Base-by-base conservation (phyloP, 2,797 vertebrate species). In the Spheniscus humboldti region DNA sequence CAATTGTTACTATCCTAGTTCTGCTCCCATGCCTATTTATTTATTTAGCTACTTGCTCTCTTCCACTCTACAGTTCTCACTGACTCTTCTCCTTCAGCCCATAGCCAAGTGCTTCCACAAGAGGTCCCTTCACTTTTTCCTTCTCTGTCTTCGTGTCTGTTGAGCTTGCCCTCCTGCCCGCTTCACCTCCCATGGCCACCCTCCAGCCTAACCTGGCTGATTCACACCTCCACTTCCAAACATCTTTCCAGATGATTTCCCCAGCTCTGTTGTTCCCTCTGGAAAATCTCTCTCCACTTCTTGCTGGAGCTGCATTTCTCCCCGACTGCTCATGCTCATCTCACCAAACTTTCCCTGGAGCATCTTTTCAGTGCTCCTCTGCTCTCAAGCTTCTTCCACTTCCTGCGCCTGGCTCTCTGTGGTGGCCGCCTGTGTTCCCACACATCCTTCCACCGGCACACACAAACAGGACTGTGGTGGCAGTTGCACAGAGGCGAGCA, bases 331-430 rank as follows among this genome's bases (percentile, higher is more conserved):
- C 22, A 16, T 20, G 27, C 50, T 62, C 12, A 11, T 47, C 27
- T 52, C 50, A 31, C 10, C 23, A 47, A 27, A 28, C 24, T n/a
- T 62, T 20, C 6, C 6, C 24, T 67, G 53, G 31, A 71, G 15
- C 30, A 60, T 10, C 9, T 84, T 66, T 73, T 64, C 12, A 59
- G 59, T 3, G 4, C 7, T 6, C 9, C 22, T 67, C 52, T 92
- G 45, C 62, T 66, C 19, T 30, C 13, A 24, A 59, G 19, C 13
- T 85, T 81, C 30, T 68, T 23, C 43, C 19, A 0, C 10, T 72
- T 19, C 17, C 17, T 62, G 4, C 0, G 1, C 11, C 13, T 20
- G 10, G 1, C 27, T 55, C 8, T 53, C 62, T 1, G 8, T 39
- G 17, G 11, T 27, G 31, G 13, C n/a, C 19, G 13, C 12, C 27